Percentiles rank a stretch among this genome's conserved stretches.
phyloP scores from a whole-genome alignment of 2,888 invertebrate genomes.

The Cryptus armator region DNA sequence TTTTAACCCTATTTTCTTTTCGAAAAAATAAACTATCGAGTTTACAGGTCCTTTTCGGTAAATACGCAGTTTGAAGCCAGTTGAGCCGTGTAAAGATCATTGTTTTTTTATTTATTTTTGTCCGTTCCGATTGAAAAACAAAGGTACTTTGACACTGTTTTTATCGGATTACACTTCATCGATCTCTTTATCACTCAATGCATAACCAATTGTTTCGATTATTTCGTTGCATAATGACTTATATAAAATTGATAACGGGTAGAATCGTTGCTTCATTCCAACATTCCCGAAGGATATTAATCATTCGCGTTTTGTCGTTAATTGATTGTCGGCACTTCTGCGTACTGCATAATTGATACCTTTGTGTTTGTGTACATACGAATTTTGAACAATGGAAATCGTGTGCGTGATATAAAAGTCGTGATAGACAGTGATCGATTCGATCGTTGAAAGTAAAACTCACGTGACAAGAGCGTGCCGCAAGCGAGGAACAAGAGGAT shows the following conservation, averaged over 20 bases:
- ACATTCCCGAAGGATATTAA: not conserved
- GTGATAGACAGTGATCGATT: not conserved
- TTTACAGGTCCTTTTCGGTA: not conserved
- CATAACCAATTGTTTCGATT: too few relatives aligned
- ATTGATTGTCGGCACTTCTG: not conserved
- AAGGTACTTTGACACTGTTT: too few relatives aligned
- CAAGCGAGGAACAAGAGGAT: conserved; percentile 33
- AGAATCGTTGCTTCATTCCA: not conserved
- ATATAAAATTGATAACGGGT: not conserved
- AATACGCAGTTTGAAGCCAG: not conserved
- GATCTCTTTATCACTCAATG: too few relatives aligned
- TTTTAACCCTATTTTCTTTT: not conserved
- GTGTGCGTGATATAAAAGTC: not conserved
- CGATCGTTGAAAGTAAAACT: conserved; percentile 24
- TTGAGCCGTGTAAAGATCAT: not conserved
- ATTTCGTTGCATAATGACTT: not conserved
- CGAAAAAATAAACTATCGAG: not conserved
- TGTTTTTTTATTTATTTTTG: not conserved
- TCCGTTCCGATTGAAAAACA: not conserved
- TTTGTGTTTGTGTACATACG: not conserved
- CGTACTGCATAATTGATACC: not conserved
- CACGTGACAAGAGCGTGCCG: conserved; percentile 57
- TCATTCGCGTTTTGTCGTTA: not conserved
- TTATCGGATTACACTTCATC: too few relatives aligned
- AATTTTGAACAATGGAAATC: not conserved